A percentile compares a stretch with the other conserved stretches of the same genome.
Evolutionary conservation across 2,113 vertebrate species (phyloP).

Genomic region (Mirounga angustirostris): DNA sequence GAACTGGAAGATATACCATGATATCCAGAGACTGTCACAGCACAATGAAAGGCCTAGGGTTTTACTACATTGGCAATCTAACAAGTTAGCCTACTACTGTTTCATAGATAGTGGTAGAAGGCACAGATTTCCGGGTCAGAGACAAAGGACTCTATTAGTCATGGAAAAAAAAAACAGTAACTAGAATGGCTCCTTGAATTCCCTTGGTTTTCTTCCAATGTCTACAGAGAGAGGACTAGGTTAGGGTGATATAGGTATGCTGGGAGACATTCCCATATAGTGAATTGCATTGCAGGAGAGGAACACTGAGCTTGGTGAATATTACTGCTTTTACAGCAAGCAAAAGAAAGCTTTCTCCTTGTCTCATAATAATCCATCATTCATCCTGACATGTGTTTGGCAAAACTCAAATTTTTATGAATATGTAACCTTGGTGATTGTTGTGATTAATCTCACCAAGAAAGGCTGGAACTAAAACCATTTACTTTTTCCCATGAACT

Average conservation of each 20-base stretch:
- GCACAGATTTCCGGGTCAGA: not conserved
- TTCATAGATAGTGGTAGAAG: not conserved
- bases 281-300: not conserved
- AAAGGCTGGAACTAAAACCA: not conserved
- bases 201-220: not conserved
- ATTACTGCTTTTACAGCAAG: not conserved
- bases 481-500: not conserved
- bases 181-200: not conserved
- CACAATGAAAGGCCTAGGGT: not conserved
- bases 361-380: not conserved
- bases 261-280: not conserved
- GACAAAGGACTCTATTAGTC: not conserved
- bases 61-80: not conserved
- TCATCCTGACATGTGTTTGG: not conserved
- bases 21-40: not conserved
- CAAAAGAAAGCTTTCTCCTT: not conserved
- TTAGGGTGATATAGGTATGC: accelerated
- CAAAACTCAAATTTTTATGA: conserved; percentile 7
- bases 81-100: not conserved
- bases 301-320: not conserved
- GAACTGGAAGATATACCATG: not conserved
- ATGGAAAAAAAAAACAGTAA: not conserved
- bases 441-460: not conserved
- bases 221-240: accelerated
- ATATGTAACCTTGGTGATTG: not conserved